Evolutionary conservation across 2,113 vertebrate genomes (phyloP).

Genomic region (Todiramphus chloris): DNA sequence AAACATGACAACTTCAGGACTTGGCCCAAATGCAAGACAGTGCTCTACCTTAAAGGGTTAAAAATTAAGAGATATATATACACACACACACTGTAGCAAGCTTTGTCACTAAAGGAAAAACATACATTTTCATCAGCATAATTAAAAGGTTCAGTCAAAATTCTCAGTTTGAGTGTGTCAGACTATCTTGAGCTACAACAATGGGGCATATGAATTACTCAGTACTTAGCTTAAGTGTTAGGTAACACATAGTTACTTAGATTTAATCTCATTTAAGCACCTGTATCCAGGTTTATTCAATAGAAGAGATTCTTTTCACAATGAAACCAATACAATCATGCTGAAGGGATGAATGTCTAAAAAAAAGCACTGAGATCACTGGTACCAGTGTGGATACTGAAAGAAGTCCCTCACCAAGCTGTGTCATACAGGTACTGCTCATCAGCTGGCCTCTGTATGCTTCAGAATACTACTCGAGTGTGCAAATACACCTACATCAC

Average conservation of each 20-base stretch:
- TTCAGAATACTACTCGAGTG: background rate
- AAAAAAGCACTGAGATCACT: background rate
- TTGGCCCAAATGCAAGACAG: background rate
- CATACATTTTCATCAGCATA: background rate
- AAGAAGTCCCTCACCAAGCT: background rate
- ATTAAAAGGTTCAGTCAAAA: background rate
- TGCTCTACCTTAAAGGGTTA: background rate
- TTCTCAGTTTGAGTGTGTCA: background rate
- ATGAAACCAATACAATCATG: background rate
- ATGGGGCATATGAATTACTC: background rate
- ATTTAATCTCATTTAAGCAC: background rate
- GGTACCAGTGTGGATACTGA: background rate
- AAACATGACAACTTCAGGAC: background rate
- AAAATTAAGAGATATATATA: background rate
- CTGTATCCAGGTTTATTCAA: background rate
- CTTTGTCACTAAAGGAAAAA: background rate
- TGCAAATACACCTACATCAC: background rate
- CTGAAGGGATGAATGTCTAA: background rate
- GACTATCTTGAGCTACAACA: background rate
- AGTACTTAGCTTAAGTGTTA: background rate
- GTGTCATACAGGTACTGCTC: background rate
- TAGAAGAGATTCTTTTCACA: background rate
- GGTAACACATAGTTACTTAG: background rate
- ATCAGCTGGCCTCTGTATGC: background rate
- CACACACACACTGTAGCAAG: background rate